Evolutionary conservation across 2,113 vertebrate species (phyloP).

Genomic region (Tautogolabrus adspersus): DNA sequence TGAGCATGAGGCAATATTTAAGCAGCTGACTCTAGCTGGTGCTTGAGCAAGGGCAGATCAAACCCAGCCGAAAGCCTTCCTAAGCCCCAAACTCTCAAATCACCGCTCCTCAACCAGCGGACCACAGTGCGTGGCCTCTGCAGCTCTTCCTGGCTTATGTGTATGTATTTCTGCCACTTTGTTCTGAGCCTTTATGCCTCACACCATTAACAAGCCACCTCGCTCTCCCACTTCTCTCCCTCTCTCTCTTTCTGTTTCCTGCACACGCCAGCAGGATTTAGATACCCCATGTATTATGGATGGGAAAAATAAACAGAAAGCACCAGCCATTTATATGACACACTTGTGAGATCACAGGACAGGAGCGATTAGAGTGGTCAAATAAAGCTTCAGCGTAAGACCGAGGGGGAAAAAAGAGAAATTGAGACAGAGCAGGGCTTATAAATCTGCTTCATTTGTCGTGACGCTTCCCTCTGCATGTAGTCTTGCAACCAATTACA

Average conservation of each 20-base stretch:
- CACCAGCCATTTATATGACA: conserved; percentile 77
- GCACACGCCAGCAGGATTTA: conserved; percentile 79
- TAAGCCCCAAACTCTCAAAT: conserved; percentile 73
- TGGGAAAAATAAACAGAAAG: conserved; percentile 78
- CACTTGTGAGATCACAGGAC: conserved; percentile 77
- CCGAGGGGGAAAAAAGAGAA: neutral
- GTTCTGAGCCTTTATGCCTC: conserved; percentile 75
- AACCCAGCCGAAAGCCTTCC: conserved; percentile 61
- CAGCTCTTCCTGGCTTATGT: conserved; percentile 66
- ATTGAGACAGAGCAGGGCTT: conserved; percentile 30
- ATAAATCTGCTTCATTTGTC: conserved; percentile 66
- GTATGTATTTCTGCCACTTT: conserved; percentile 78
- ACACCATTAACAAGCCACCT: conserved; percentile 73
- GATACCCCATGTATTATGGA: conserved; percentile 82
- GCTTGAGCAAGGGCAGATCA: conserved; percentile 53
- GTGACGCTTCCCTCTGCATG: conserved; percentile 43
- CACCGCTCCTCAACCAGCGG: conserved; percentile 62
- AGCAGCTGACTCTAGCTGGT: conserved; percentile 55
- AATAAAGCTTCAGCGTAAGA: conserved; percentile 67
- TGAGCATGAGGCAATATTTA: conserved; percentile 58
- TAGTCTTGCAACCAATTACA: conserved; percentile 75
- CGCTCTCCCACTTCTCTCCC: conserved; percentile 26
- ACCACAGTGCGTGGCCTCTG: conserved; percentile 66
- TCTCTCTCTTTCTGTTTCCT: conserved; percentile 54
- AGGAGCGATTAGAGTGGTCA: conserved; percentile 76